These are phyloP conservation scores for Pituophis catenifer DNA, from an alignment of 2,113 vertebrate species.

Conservation along the genomic window DNA sequence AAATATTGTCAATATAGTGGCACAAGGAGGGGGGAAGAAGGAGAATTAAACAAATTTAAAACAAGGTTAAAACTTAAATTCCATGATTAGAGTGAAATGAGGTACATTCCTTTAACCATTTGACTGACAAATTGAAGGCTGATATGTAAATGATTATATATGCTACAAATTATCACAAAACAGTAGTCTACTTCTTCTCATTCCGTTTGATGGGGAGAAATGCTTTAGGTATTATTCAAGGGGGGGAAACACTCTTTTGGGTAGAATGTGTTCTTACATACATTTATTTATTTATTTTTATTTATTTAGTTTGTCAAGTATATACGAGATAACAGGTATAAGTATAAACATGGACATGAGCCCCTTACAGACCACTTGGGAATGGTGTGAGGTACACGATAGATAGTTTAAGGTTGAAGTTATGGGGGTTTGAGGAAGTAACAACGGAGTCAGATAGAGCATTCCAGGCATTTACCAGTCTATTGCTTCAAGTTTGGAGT, in stretches of 20 bases:
- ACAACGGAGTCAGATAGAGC: no score
- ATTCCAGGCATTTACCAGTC: no score
- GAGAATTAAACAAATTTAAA: neutral
- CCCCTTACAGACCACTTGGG: no score
- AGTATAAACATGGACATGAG: no score
- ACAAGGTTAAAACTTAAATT: neutral
- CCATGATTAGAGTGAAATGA: neutral
- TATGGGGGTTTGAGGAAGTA: no score
- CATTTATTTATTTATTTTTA: no score
- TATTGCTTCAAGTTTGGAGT: no score
- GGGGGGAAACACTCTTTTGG: neutral
- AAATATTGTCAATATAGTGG: slow-evolving; percentile 18
- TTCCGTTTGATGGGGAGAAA: neutral
- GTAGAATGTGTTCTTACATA: neutral
- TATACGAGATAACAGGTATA: no score
- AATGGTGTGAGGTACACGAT: no score
- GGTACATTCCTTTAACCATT: neutral
- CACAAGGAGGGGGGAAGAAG: neutral
- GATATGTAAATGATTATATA: neutral
- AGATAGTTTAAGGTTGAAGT: no score
- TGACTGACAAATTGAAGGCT: neutral
- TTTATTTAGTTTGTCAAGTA: no score
- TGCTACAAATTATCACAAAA: neutral
- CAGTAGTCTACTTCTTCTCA: neutral
- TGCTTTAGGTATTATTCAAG: neutral